These are phyloP conservation scores for Periparus ater DNA, from an alignment of 2,797 vertebrate species.

Conservation along the genomic window DNA sequence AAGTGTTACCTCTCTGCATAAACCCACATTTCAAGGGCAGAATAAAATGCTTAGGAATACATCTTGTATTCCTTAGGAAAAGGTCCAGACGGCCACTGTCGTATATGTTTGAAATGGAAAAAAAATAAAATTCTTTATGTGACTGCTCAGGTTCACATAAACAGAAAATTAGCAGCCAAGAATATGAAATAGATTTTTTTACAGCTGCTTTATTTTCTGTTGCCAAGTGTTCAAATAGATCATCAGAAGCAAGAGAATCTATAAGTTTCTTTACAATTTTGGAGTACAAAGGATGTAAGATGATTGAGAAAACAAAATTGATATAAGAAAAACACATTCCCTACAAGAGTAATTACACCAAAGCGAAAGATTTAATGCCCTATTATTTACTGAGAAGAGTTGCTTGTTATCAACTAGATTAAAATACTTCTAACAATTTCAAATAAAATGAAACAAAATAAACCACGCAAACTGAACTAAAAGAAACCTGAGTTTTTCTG, in stretches of 20 bases:
- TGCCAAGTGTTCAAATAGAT: not conserved
- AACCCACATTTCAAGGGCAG: not conserved
- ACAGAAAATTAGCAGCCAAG: not conserved
- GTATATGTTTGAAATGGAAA: not conserved
- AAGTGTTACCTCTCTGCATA: not conserved
- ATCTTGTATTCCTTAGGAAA: not conserved
- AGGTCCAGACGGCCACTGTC: not conserved
- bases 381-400: not conserved
- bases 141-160: not conserved
- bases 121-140: not conserved
- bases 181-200: not conserved
- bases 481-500: not conserved
- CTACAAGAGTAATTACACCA: not conserved
- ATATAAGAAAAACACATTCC: not conserved
- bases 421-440: not conserved
- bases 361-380: not conserved
- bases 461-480: not conserved
- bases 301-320: not conserved
- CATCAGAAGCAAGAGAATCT: not conserved
- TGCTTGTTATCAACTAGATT: not conserved
- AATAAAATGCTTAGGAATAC: not conserved
- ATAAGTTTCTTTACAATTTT: not conserved
- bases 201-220: not conserved
- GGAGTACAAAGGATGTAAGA: not conserved
- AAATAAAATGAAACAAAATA: not conserved